Conservation (phyloP, 2,113 vertebrate species). For the Megaptera novaeangliae region DNA sequence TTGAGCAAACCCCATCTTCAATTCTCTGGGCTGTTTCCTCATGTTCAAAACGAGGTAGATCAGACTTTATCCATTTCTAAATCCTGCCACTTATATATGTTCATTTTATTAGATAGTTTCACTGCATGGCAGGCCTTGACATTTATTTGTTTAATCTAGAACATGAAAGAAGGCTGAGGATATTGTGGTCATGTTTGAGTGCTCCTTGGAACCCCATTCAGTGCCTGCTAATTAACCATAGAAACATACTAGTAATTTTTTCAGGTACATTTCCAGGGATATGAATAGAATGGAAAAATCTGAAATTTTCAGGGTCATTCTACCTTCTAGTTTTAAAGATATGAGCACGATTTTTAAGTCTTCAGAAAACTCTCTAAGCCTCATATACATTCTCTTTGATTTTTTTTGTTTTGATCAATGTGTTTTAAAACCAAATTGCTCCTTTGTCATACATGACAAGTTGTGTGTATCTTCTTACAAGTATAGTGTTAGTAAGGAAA, state of each 20-base stretch:
- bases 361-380: background rate
- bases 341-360: background rate
- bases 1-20: background rate
- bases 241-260: background rate
- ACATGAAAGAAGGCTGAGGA: background rate
- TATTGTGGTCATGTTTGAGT: background rate
- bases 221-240: background rate
- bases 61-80: background rate
- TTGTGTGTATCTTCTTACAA: background rate
- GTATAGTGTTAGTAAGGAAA: background rate
- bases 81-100: background rate
- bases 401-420: background rate
- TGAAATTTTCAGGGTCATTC: background rate
- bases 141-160: background rate
- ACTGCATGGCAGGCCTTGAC: background rate
- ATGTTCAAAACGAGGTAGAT: background rate
- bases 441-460: background rate
- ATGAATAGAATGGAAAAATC: background rate
- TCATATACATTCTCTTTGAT: background rate
- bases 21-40: background rate
- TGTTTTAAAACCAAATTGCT: slow-evolving; percentile 2
- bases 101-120: background rate
- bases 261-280: background rate
- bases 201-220: background rate
- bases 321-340: background rate